Base-by-base conservation (phyloP, 1,140 invertebrate genomes). In the Helicoverpa zea region DNA sequence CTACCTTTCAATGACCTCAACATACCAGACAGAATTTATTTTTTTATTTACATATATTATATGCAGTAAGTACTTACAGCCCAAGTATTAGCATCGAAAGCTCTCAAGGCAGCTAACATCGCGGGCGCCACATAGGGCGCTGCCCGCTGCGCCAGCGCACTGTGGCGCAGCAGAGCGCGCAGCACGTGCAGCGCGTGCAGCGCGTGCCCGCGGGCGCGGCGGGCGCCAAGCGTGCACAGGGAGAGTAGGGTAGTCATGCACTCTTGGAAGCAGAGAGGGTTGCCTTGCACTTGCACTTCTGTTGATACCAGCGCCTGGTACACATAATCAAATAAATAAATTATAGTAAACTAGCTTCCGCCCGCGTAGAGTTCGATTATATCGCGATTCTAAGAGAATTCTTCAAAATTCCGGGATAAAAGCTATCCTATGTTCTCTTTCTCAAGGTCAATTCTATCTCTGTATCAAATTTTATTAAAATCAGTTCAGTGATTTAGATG, bases 171-270 rank as follows among this genome's bases (percentile, higher is more conserved):
- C 43, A 99, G 91, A 0, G 97, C 97, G 83, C 98, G 95, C 64
- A 99, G 94, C 76, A 99, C 98, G 94, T 99, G 99, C 79, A 99
- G 91, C 7, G 97, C 98, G 94, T 99, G 99, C 79, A 99, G 91
- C 7, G 97, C 96, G 95, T 99, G 98, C 56, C 97, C 97, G 87
- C 97, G 96, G 0, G 95, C 94, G 88, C 96, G 96, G 18, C 83
- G 79, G 9, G 70, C 47, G 1, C 73, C 63, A 2, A 5, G 0
- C 51, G 58, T 61, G 66, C 85, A 88, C 13, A 90, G 76, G 2
- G 88, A 81, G n/a, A 98, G 88, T 30, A 98, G 88, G 3, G 88
- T 88, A 2, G 83, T 84, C 96, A 98, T 97, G 47, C 96, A 96
- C 1, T 94, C 90, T 77, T 97, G 96, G 78, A 98, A 97, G 30